Percentiles rank a stretch among this genome's conserved stretches.
These are phyloP conservation scores for Meloidogyne hapla DNA, from an alignment of 1,140 invertebrate genomes.

Conservation along the genomic window DNA sequence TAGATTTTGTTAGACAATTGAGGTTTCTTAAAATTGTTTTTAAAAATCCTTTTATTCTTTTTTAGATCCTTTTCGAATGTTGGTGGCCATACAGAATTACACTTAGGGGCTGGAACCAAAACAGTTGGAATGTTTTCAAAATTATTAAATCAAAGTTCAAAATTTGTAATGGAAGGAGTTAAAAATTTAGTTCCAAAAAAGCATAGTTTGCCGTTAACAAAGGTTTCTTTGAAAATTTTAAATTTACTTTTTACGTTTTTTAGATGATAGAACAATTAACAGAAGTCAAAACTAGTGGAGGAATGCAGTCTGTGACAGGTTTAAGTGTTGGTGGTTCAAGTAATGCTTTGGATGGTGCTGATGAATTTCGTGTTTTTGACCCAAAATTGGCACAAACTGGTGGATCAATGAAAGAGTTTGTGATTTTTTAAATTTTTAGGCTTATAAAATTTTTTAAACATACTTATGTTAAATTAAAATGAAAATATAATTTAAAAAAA, in stretches of 20 bases:
- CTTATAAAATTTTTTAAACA: not conserved
- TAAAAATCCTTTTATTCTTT: conserved; percentile 46
- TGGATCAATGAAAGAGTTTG: conserved; percentile 66
- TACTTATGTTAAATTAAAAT: not conserved
- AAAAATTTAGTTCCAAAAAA: conserved; percentile 97
- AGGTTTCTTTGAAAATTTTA: conserved; percentile 57
- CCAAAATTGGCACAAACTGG: conserved; percentile 80
- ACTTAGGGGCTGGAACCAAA: conserved; percentile 87
- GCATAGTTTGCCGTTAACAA: conserved; percentile 87
- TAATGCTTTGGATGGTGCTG: conserved; percentile 76
- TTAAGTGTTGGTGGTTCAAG: conserved; percentile 11
- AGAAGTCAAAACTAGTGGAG: conserved; percentile 69
- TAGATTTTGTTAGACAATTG: conserved; percentile 56
- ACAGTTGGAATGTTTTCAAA: conserved; percentile 98
- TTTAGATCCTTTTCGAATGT: conserved; percentile 78
- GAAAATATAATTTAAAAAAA: not conserved
- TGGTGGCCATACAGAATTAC: conserved; percentile 65
- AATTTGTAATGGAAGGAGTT: conserved; percentile 98
- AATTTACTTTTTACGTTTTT: conserved; percentile 23
- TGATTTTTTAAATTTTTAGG: conserved; percentile 16
- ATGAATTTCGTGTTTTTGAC: conserved; percentile 87
- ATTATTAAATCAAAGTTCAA: conserved; percentile 89
- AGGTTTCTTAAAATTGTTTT: conserved; percentile 34
- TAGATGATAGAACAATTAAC: conserved; percentile 83
- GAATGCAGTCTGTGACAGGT: not conserved